Conservation (phyloP, 2,888 invertebrate genomes). For the Scaptomyza cyrtandrae region DNA sequence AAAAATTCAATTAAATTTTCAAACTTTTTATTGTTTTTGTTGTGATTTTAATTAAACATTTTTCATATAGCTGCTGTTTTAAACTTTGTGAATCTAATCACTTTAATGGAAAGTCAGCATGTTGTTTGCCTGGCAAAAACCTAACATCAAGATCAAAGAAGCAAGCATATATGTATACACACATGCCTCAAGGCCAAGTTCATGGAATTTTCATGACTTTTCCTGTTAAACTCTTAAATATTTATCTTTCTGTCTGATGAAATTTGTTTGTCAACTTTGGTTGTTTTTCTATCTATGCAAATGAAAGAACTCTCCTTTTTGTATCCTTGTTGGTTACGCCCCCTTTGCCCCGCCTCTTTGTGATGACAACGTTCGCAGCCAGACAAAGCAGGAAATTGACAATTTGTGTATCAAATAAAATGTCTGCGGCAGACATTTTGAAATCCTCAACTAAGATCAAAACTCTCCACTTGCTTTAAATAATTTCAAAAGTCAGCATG, state of each 20-base stretch:
- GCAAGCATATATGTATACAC: not conserved
- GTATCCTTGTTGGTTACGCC: constrained; percentile 21
- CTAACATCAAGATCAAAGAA: constrained; percentile 29
- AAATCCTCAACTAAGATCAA: constrained; percentile 23
- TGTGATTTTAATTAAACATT: constrained; percentile 57
- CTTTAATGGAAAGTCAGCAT: constrained; percentile 35
- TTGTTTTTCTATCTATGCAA: constrained; percentile 5
- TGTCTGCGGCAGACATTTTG: constrained; percentile 41
- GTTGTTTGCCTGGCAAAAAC: constrained; percentile 16
- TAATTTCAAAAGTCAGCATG: constrained; percentile 59
- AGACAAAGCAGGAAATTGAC: constrained; percentile 74
- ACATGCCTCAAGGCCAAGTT: not conserved
- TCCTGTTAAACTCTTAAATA: not conserved
- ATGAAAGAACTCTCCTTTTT: not conserved
- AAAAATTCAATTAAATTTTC: constrained; percentile 65
- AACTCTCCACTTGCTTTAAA: constrained; percentile 49
- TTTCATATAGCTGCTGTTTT: constrained; percentile 2
- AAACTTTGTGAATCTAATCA: constrained; percentile 37
- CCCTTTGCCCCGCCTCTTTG: constrained; percentile 4
- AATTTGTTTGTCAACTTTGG: constrained; percentile 50
- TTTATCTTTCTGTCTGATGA: constrained; percentile 9
- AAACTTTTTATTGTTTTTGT: constrained; percentile 29
- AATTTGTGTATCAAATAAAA: constrained; percentile 58
- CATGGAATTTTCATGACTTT: constrained; percentile 1
- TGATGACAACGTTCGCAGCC: constrained; percentile 39